Conservation (phyloP, 2,888 invertebrate genomes). For the Melanostoma scalare region DNA sequence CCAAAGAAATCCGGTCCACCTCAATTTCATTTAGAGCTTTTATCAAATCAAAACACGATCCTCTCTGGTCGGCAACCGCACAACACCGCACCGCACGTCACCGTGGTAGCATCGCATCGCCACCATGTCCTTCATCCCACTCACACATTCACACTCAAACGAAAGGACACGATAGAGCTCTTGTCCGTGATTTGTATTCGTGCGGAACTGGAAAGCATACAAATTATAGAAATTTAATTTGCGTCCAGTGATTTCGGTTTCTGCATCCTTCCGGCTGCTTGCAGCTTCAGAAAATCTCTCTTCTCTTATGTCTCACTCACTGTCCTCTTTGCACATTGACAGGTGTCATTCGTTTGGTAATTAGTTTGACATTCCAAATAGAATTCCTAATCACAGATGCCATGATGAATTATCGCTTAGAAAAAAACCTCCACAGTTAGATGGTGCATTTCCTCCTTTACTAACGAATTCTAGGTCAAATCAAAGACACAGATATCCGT, state of each 20-base stretch:
- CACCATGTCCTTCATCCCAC: constrained; percentile 1
- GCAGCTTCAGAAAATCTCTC: not conserved
- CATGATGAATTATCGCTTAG: constrained; percentile 47
- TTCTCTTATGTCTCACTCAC: constrained; percentile 42
- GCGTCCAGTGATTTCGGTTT: constrained; percentile 41
- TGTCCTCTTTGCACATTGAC: constrained; percentile 48
- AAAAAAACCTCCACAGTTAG: not conserved
- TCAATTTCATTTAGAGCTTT: constrained; percentile 21
- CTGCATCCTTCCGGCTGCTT: constrained; percentile 34
- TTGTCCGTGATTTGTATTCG: constrained; percentile 52
- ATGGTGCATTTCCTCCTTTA: constrained; percentile 21
- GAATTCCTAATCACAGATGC: constrained; percentile 61
- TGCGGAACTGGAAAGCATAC: constrained; percentile 44
- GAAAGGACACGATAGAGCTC: not conserved
- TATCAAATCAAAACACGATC: constrained; percentile 67
- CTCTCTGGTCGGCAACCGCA: constrained; percentile 1
- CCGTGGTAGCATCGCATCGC: too few relatives aligned
- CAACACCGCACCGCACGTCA: too few relatives aligned
- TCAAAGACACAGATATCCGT: not conserved
- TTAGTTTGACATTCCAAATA: constrained; percentile 57
- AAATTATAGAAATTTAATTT: constrained; percentile 59
- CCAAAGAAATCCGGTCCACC: constrained; percentile 28
- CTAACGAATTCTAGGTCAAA: not conserved
- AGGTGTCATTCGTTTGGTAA: constrained; percentile 67
- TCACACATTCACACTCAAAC: constrained; percentile 8